Evolutionary conservation across 2,888 invertebrate species (phyloP).

Genomic region (Dolomedes plantarius): DNA sequence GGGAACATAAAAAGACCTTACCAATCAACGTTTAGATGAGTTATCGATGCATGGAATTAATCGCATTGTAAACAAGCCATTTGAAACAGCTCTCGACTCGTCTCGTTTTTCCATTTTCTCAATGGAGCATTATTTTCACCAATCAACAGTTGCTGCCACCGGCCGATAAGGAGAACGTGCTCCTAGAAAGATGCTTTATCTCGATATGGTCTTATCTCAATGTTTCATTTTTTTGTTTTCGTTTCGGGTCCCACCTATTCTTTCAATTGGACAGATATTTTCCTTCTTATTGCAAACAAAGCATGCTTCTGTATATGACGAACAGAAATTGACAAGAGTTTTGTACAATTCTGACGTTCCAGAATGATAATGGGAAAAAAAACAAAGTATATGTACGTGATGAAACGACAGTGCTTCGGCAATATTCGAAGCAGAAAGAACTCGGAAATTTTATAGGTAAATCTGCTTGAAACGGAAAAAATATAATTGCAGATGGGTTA

Average conservation of each 20-base stretch:
- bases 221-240: neutral
- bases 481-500: no score
- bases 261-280: neutral
- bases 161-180: neutral
- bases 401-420: neutral
- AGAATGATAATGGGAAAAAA: neutral
- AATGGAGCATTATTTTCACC: constrained; percentile 4
- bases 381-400: neutral
- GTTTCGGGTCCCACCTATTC: neutral
- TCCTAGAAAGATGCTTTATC: neutral
- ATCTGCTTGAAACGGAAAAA: no score
- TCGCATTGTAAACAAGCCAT: constrained; percentile 21
- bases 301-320: neutral
- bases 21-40: constrained; percentile 3
- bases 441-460: no score
- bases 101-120: neutral
- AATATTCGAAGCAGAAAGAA: no score
- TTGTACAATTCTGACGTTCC: neutral
- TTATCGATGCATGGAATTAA: constrained; percentile 29
- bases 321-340: constrained; percentile 1
- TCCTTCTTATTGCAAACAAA: neutral
- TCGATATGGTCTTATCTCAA: neutral
- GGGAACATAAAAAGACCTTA: neutral
- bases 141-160: neutral
- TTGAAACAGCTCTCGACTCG: neutral